A percentile compares a stretch with the other conserved stretches of the same genome.
Evolutionary conservation across 1,140 invertebrate genomes (phyloP).

Genomic region (Drosophila murphyi): DNA sequence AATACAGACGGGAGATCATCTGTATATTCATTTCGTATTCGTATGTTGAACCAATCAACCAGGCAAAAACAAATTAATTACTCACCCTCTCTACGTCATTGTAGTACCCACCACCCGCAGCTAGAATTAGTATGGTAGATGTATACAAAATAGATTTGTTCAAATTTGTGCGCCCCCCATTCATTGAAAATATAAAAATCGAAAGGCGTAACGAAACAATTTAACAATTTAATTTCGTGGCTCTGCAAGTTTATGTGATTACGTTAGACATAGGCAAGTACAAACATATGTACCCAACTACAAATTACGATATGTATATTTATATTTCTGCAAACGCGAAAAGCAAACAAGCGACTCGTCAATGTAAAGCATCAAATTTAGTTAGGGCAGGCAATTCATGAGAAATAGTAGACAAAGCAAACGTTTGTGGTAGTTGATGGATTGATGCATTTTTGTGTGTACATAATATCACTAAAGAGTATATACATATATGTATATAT

Average conservation of each 20-base stretch:
- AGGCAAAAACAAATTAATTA: conserved; percentile 32
- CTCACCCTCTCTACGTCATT: conserved; percentile 37
- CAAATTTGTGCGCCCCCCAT: conserved; percentile 16
- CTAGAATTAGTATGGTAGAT: conserved; percentile 5
- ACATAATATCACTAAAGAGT: too few species aligned
- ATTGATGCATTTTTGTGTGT: too few species aligned
- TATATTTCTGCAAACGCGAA: conserved; percentile 22
- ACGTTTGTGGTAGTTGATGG: not conserved
- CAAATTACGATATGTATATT: conserved; percentile 11
- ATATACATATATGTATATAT: not conserved
- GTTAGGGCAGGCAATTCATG: conserved; percentile 5
- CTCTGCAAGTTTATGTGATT: conserved; percentile 66
- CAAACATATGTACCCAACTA: conserved; percentile 20
- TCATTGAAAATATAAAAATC: conserved; percentile 16
- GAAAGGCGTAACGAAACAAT: conserved; percentile 69
- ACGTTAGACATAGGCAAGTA: conserved; percentile 53
- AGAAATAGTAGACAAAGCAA: conserved; percentile 7
- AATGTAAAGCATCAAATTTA: conserved; percentile 8
- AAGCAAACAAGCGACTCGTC: conserved; percentile 31
- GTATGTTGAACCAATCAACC: conserved; percentile 23
- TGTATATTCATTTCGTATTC: conserved; percentile 5
- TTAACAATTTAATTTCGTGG: conserved; percentile 61
- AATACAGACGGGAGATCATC: not conserved
- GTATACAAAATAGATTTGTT: conserved; percentile 14
- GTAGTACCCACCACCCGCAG: conserved; percentile 13